Base-by-base conservation (phyloP, 2,888 invertebrate species). In the Prostheceraeus crozeri region DNA sequence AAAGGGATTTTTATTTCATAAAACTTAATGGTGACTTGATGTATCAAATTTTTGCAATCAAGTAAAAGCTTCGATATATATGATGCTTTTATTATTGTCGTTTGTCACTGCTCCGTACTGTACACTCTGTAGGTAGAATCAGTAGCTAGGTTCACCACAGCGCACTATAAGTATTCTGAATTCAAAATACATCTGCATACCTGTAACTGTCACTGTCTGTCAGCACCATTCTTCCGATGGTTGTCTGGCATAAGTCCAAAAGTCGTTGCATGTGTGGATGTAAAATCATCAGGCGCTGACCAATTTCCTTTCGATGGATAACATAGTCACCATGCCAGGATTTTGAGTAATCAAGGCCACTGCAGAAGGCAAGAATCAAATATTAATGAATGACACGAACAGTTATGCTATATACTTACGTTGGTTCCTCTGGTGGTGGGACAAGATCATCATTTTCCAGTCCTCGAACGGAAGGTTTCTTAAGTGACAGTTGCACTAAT, bases 181-280 rank as follows among this genome's bases (percentile, higher is more conserved):
- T n/a, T n/a, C n/a, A n/a, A n/a, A n/a, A n/a, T n/a, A n/a, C n/a
- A n/a, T 23, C 11, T n/a, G 8, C 54, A 35, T 64, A 71, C 71
- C 72, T 69, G 67, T 69, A 71, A 31, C 67, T 65, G 19, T 69
- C 69, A 54, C 71, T 68, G 64, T 75, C 73, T 6, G 73, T 70
- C 2, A 75, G 66, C 25, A 72, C 67, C 67, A 71, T 70, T 48
- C 65, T 68, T 2, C 72, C 72, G 3, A 76, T 69, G 8, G 72
- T 70, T 2, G 67, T 65, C 64, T 74, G 71, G 62, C 75, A 75
- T 68, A 74, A 69, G 27, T 68, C 67, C 19, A 76, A 66, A 3
- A 76, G 69, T 3, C 63, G 67, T 67, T 72, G 72, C 71, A 74
- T 72, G 31, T 75, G 71, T 3, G 76, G 75, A 62, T 76, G 75